Base-by-base conservation (phyloP, 2,797 vertebrate genomes). In the Scleropages formosus region DNA sequence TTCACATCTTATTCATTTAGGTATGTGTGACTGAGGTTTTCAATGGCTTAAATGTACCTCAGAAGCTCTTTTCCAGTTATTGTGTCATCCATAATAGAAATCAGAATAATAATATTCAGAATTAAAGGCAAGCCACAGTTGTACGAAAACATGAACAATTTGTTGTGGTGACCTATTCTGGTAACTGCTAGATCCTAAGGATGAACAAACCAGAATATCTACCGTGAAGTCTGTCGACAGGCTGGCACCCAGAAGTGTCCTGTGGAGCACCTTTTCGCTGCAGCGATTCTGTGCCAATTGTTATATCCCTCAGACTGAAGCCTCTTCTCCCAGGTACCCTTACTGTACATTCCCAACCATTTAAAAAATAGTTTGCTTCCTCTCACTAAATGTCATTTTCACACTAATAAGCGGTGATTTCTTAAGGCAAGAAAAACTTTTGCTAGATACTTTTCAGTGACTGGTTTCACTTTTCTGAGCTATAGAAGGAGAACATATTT, bases 1-100 rank as follows among this genome's bases (percentile, higher is more conserved):
- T n/a, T n/a, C n/a, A 56, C 31, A 4, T 15, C 51, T 71, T 71
- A 71, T 71, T 68, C 18, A 24, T 56, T 71, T 51, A n/a, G 53
- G 27, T 22, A 67, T 24, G 24, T 56, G 12, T 13, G 51, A 20
- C 71, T 58, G 27, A 15, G 12, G 10, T 47, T 44, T 20, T 13
- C 49, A 9, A 27, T 27, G 68, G 24, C 26, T 53, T 70, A 56
- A 47, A 8, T 71, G 9, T 8, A 44, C 18, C 39, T 20, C 18
- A 9, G 8, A 63, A 26, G 64, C 22, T 12, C 18, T n/a, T 64
- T 1, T 1, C 27, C 15, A 53, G n/a, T 24, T 18, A 67, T 16
- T 70, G 16, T 49, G 44, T 56, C 49, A 26, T 10, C 3, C 39
- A 27, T 49, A 70, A 70, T 53, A 27, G 24, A 56, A 70, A 69